Conservation (phyloP, 2,797 vertebrate species). For the Channallabes apus region DNA sequence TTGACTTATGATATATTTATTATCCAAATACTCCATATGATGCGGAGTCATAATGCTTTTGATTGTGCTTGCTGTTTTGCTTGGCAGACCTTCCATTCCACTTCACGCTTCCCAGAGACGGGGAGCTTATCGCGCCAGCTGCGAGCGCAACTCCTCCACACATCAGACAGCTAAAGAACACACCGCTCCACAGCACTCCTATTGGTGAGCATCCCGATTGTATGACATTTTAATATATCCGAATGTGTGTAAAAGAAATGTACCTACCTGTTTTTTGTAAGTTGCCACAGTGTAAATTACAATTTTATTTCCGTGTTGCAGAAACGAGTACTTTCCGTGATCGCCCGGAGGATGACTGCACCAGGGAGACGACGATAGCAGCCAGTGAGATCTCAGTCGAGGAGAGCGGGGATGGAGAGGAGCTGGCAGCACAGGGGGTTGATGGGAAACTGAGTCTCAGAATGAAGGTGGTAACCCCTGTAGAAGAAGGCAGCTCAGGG, state of each 20-base stretch:
- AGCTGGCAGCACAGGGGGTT: conserved; percentile 53
- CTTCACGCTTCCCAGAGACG: conserved; percentile 89
- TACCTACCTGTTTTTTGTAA: background rate
- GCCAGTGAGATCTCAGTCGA: conserved; percentile 74
- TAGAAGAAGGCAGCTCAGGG: conserved; percentile 82
- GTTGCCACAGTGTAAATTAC: background rate
- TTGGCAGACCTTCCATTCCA: conserved; percentile 84
- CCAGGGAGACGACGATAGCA: conserved; percentile 75
- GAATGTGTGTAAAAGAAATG: background rate
- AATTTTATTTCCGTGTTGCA: conserved; percentile 55
- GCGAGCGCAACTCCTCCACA: conserved; percentile 82
- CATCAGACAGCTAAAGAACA: conserved; percentile 85
- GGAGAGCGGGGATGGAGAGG: conserved; percentile 68
- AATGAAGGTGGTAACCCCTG: conserved; percentile 89
- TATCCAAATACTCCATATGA: background rate
- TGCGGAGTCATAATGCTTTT: background rate
- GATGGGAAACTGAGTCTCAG: conserved; percentile 86
- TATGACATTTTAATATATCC: background rate
- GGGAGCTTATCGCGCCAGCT: conserved; percentile 80
- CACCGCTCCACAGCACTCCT: conserved; percentile 94
- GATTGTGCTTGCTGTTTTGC: conserved; percentile 8
- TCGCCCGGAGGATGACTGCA: conserved; percentile 74
- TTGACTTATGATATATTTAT: background rate
- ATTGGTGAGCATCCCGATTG: conserved; percentile 78
- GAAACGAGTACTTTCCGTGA: conserved; percentile 76